A percentile compares a stretch with the other conserved stretches of the same genome.
These are phyloP conservation scores for Erebia palarica DNA, from an alignment of 2,888 invertebrate genomes.

Conservation along the genomic window DNA sequence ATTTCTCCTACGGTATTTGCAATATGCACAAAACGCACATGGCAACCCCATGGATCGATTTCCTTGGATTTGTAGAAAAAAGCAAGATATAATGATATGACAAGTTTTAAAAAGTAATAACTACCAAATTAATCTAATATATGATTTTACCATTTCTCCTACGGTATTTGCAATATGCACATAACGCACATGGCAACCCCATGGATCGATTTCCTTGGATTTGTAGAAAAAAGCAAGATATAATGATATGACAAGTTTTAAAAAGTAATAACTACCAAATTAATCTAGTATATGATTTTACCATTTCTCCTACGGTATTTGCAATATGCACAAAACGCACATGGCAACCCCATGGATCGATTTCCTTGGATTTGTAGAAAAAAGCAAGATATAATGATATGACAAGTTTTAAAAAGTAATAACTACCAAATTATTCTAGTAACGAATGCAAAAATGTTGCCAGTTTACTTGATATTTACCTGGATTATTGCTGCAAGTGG, in stretches of 20 bases:
- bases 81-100: not conserved
- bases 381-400: not conserved
- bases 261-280: not conserved
- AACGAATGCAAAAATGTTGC: not conserved
- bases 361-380: slow-evolving; percentile 7
- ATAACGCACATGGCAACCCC: not conserved
- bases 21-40: not conserved
- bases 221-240: slow-evolving; percentile 4
- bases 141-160: not conserved
- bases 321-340: not conserved
- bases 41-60: slow-evolving; percentile 14
- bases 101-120: not conserved
- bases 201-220: slow-evolving; percentile 7
- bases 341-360: slow-evolving; percentile 11
- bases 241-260: not conserved
- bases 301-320: not conserved
- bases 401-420: not conserved
- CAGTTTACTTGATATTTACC: not conserved
- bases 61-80: not conserved
- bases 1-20: not conserved
- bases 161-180: not conserved
- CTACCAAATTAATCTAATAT: too few relatives aligned
- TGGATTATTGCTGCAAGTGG: too few relatives aligned
- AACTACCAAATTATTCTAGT: too few relatives aligned
- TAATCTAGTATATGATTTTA: slow-evolving; percentile 4